These are phyloP conservation scores for Urocolius indicus DNA, from an alignment of 2,113 vertebrate genomes.

Conservation along the genomic window DNA sequence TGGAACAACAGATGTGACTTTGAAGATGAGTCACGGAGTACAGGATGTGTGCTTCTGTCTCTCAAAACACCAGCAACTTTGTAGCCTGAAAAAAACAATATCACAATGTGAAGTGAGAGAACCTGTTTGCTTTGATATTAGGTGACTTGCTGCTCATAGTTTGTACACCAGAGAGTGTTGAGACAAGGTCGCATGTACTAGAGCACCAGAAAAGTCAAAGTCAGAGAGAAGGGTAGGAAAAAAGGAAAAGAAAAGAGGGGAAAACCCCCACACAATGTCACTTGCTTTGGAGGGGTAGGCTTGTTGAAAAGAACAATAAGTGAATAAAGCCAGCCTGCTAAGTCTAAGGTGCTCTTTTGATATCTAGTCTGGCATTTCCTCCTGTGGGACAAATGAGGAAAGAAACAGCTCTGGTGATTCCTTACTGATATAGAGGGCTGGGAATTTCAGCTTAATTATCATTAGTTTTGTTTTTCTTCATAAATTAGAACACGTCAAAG, in stretches of 20 bases:
- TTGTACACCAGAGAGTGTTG: neutral
- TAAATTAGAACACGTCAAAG: neutral
- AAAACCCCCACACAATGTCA: fast-evolving
- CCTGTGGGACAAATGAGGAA: neutral
- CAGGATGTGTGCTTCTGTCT: neutral
- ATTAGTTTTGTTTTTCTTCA: neutral
- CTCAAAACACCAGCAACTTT: neutral
- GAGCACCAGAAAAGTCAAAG: neutral
- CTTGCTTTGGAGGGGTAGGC: neutral
- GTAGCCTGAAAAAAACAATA: neutral
- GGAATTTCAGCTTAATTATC: neutral
- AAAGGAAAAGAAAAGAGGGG: neutral
- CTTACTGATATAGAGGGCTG: neutral
- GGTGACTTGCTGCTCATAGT: neutral
- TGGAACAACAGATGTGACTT: constrained; percentile 2
- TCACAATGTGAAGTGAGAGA: neutral
- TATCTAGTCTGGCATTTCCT: neutral
- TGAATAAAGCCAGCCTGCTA: constrained; percentile 25
- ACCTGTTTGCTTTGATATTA: neutral
- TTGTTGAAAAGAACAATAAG: neutral
- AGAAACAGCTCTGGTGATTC: neutral
- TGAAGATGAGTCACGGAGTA: neutral
- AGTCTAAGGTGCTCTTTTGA: constrained; percentile 41
- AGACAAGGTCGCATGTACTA: neutral
- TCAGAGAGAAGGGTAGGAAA: neutral